Conservation (phyloP, 2,888 invertebrate genomes). For the Matsumyia berberina region DNA sequence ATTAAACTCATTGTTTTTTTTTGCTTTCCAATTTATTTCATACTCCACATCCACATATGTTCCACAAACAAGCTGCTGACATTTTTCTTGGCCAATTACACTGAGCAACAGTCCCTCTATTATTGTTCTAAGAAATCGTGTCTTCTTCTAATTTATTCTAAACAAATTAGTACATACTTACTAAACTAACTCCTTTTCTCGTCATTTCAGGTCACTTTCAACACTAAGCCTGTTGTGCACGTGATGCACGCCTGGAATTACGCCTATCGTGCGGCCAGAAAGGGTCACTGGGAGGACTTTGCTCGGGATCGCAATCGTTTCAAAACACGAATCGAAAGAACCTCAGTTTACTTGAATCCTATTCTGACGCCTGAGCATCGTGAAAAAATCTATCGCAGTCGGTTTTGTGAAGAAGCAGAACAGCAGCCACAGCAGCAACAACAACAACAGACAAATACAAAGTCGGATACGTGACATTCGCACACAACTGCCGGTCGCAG, state of each 20-base stretch:
- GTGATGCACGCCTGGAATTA: conserved; percentile 87
- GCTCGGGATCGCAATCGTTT: conserved; percentile 85
- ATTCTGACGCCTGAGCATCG: conserved; percentile 81
- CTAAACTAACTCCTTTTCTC: conserved; percentile 36
- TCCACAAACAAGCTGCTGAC: too few relatives aligned
- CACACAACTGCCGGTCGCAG: conserved; percentile 18
- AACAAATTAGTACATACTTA: too few relatives aligned
- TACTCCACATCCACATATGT: too few relatives aligned
- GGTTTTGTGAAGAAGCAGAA: conserved; percentile 78
- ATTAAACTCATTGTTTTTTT: neutral
- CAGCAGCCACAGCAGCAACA: conserved; percentile 6
- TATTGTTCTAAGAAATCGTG: neutral
- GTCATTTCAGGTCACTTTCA: conserved; percentile 86
- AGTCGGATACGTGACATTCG: conserved; percentile 20
- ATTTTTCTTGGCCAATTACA: too few relatives aligned
- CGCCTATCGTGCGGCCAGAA: conserved; percentile 87
- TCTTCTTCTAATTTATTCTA: conserved; percentile 14
- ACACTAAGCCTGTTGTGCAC: conserved; percentile 86
- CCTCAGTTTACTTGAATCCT: conserved; percentile 79
- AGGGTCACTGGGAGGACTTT: conserved; percentile 87
- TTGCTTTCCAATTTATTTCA: neutral
- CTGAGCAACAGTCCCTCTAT: neutral
- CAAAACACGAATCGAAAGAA: conserved; percentile 80
- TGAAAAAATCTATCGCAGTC: conserved; percentile 80
- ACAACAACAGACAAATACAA: conserved; percentile 16